These are phyloP conservation scores for Eublepharis macularius DNA, from an alignment of 2,113 vertebrate species.

Conservation along the genomic window DNA sequence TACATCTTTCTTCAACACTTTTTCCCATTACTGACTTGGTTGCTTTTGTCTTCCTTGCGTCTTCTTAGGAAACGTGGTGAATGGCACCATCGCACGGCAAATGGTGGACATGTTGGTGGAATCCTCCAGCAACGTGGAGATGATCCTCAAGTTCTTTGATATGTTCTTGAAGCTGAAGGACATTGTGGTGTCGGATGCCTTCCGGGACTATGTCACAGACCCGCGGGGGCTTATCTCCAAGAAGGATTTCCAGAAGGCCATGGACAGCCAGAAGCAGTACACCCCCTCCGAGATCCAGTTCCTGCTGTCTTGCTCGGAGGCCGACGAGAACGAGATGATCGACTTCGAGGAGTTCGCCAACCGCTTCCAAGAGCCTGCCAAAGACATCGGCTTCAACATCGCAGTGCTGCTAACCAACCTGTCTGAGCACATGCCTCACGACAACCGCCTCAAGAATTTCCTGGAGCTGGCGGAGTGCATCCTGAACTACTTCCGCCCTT, in stretches of 20 bases:
- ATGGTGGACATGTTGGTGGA: conserved; percentile 99
- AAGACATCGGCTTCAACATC: conserved; percentile 96
- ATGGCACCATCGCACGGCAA: conserved; percentile 93
- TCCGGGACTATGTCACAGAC: conserved; percentile 90
- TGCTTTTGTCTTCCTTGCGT: background rate
- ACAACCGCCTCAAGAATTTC: conserved; percentile 89
- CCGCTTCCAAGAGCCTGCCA: conserved; percentile 93
- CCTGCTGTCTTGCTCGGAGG: conserved; percentile 94
- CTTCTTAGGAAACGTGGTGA: conserved; percentile 89
- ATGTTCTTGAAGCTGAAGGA: conserved; percentile 98
- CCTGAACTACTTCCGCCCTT: conserved; percentile 92
- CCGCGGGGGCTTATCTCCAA: conserved; percentile 95
- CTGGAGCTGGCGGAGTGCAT: conserved; percentile 89
- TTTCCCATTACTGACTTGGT: background rate
- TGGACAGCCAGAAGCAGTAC: conserved; percentile 98
- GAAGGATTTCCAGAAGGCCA: conserved; percentile 98
- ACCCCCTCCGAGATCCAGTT: conserved; percentile 91
- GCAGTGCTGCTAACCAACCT: conserved; percentile 94
- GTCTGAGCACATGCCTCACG: conserved; percentile 93
- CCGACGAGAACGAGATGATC: conserved; percentile 98
- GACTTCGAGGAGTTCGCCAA: conserved; percentile 92
- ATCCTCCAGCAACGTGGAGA: conserved; percentile 96
- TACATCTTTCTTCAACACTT: too few relatives aligned
- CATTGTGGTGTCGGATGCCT: conserved; percentile 93
- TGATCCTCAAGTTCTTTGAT: conserved; percentile 99